Conservation (phyloP, 2,113 vertebrate species). For the Brachyhypopomus occidentalis region DNA sequence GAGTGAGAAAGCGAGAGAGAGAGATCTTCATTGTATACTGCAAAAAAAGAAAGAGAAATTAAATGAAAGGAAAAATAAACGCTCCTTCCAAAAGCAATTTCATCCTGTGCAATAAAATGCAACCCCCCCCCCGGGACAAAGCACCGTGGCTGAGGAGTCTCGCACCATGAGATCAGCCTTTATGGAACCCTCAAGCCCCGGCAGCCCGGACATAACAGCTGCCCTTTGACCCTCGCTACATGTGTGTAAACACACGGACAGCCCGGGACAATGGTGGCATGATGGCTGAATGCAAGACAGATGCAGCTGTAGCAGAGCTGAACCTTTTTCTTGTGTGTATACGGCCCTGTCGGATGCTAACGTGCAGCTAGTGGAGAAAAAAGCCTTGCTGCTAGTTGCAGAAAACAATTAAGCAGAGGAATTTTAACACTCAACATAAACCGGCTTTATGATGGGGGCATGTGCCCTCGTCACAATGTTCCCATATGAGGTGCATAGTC, state of each 20-base stretch:
- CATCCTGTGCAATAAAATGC: conserved; percentile 4
- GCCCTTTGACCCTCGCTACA: background rate
- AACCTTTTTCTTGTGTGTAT: background rate
- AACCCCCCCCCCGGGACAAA: conserved; percentile 26
- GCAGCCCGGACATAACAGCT: background rate
- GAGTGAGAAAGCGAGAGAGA: background rate
- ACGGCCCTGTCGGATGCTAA: background rate
- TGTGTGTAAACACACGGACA: background rate
- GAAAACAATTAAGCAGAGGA: background rate
- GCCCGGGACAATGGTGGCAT: background rate
- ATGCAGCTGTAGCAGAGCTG: background rate
- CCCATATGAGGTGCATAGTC: background rate
- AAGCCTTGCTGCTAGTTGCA: background rate
- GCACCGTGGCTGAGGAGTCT: background rate
- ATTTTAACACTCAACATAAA: background rate
- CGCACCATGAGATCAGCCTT: background rate
- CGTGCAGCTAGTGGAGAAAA: background rate
- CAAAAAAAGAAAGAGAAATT: conserved; percentile 1
- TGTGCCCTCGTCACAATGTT: background rate
- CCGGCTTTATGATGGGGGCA: background rate
- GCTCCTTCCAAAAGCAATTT: background rate
- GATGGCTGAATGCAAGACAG: background rate
- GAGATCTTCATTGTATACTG: background rate
- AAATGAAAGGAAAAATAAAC: conserved; percentile 31
- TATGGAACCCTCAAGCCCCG: background rate